These are phyloP conservation scores for Ophion ellenae DNA, from an alignment of 2,888 invertebrate genomes.

Conservation along the genomic window DNA sequence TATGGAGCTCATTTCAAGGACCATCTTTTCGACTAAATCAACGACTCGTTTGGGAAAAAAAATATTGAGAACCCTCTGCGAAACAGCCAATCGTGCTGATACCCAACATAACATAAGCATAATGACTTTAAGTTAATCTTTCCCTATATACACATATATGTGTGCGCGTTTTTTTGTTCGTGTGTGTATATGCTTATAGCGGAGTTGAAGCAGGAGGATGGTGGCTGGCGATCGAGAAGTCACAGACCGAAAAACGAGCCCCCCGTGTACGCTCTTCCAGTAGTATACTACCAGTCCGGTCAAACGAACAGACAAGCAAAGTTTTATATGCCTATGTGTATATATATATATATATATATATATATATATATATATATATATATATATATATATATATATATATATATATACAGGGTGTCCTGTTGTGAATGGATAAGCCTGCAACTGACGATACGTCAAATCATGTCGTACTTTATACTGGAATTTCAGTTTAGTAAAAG, in stretches of 20 bases:
- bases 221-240: slow-evolving; percentile 51
- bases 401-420: too few species aligned
- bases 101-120: too few species aligned
- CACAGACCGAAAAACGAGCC: slow-evolving; percentile 61
- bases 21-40: not conserved
- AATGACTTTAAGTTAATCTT: not conserved
- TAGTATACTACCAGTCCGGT: slow-evolving; percentile 34
- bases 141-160: not conserved
- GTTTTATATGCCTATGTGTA: slow-evolving; percentile 33
- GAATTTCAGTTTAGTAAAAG: too few species aligned
- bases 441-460: too few species aligned
- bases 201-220: slow-evolving; percentile 46
- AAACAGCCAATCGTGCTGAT: too few species aligned
- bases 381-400: too few species aligned
- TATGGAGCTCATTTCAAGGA: not conserved
- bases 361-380: too few species aligned
- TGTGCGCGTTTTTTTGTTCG: not conserved
- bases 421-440: too few species aligned
- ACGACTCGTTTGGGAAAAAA: not conserved
- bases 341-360: too few species aligned
- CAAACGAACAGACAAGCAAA: slow-evolving; percentile 43
- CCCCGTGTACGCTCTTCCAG: slow-evolving; percentile 48
- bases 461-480: not conserved
- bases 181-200: slow-evolving; percentile 20
- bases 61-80: not conserved